These are phyloP conservation scores for Ennomos quercinarius DNA, from an alignment of 2,888 invertebrate genomes.

Conservation along the genomic window DNA sequence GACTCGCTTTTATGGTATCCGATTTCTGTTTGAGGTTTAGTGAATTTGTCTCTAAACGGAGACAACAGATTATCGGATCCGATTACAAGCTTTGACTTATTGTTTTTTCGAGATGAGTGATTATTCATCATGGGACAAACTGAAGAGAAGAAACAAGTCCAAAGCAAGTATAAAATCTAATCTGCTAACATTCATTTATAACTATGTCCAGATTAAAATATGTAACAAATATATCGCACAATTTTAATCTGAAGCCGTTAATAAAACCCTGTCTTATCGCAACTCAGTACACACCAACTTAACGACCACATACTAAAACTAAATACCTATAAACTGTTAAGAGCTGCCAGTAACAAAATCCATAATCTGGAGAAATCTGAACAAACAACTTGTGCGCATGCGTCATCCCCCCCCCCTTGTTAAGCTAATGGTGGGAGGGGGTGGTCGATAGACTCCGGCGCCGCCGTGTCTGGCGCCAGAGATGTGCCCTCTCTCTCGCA, in stretches of 20 bases:
- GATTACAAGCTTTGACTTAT: conserved; percentile 12
- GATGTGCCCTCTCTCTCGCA: conserved; percentile 38
- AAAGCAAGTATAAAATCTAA: too few species aligned
- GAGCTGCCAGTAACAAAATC: conserved; percentile 51
- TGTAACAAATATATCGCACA: too few species aligned
- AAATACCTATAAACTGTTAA: conserved; percentile 28
- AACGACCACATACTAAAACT: conserved; percentile 21
- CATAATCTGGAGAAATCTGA: conserved; percentile 61
- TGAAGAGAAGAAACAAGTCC: too few species aligned
- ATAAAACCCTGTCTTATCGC: neutral
- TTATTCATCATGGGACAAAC: too few species aligned
- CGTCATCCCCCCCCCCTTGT: conserved; percentile 48
- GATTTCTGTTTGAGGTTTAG: conserved; percentile 22
- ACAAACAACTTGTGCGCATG: conserved; percentile 72
- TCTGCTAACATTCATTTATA: too few species aligned
- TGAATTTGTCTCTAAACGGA: conserved; percentile 19
- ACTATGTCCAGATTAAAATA: too few species aligned
- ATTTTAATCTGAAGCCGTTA: too few species aligned
- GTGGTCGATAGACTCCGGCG: conserved; percentile 78
- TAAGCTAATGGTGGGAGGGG: conserved; percentile 34
- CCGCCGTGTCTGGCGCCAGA: conserved; percentile 75
- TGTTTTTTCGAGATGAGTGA: neutral
- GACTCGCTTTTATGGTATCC: conserved; percentile 34
- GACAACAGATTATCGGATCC: conserved; percentile 14
- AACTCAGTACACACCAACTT: conserved; percentile 3